phyloP scores from a whole-genome alignment of 2,113 vertebrate genomes.

The Tichodroma muraria region DNA sequence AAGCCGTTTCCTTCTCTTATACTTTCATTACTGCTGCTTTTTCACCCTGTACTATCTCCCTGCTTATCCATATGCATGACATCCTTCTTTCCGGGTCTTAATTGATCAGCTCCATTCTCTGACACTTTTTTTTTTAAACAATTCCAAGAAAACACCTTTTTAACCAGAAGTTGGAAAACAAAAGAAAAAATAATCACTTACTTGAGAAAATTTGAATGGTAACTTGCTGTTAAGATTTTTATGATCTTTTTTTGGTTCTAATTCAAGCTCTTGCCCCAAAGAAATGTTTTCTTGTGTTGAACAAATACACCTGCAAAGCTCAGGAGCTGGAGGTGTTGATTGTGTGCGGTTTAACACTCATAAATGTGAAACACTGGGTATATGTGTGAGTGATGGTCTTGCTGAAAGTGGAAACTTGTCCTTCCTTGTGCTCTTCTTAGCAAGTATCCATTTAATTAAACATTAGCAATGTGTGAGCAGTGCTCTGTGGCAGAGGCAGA shows the following conservation, averaged over 20 bases:
- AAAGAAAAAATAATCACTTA: not conserved
- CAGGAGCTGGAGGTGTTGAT: not conserved
- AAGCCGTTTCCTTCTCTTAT: not conserved
- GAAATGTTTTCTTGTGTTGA: not conserved
- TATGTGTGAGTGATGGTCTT: not conserved
- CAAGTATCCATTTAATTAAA: not conserved
- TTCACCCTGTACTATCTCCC: not conserved
- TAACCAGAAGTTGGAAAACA: not conserved
- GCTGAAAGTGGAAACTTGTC: not conserved
- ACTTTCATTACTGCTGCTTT: not conserved
- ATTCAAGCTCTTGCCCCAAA: not conserved
- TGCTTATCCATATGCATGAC: not conserved
- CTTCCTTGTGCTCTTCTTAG: not conserved
- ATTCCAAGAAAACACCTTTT: not conserved
- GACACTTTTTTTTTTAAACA: not conserved
- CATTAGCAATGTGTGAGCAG: not conserved
- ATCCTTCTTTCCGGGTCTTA: not conserved
- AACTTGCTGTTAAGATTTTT: not conserved
- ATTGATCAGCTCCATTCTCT: not conserved
- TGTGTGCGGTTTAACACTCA: not conserved
- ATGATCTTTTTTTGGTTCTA: not conserved
- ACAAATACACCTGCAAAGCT: not conserved
- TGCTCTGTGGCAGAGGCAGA: not conserved
- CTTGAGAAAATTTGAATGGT: not conserved
- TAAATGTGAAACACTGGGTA: not conserved